Conservation (phyloP, 2,113 vertebrate species). For the Sciurus niger region DNA sequence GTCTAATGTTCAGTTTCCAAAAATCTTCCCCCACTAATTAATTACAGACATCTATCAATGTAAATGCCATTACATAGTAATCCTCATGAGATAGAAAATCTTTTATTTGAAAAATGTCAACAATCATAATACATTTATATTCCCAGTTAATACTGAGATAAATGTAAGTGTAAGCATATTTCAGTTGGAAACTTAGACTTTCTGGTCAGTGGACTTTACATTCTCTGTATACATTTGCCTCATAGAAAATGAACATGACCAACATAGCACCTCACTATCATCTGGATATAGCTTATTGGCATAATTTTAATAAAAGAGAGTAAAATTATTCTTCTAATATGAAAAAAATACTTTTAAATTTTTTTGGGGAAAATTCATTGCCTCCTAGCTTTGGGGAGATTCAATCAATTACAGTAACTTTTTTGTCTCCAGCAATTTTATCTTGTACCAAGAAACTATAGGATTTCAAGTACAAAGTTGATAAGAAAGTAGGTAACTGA, state of each 20-base stretch:
- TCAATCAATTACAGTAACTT: conserved; percentile 66
- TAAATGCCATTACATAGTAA: conserved; percentile 7
- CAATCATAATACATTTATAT: conserved; percentile 45
- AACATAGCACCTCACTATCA: neutral
- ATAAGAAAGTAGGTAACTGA: conserved; percentile 59
- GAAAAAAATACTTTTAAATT: neutral
- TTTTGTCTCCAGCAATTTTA: conserved; percentile 60
- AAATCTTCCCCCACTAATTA: neutral
- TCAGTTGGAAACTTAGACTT: conserved; percentile 62
- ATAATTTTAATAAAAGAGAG: conserved; percentile 58
- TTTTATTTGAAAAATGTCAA: conserved; percentile 40
- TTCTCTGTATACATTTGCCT: conserved; percentile 15
- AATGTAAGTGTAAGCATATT: neutral
- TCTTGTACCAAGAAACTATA: conserved; percentile 41
- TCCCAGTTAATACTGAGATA: neutral
- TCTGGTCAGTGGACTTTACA: neutral
- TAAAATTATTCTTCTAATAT: conserved; percentile 72
- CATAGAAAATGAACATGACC: neutral
- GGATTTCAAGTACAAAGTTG: conserved; percentile 25
- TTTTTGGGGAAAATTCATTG: neutral
- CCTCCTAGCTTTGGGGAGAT: conserved; percentile 59
- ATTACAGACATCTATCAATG: conserved; percentile 47
- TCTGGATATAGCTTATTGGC: conserved; percentile 3
- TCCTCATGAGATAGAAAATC: conserved; percentile 34
- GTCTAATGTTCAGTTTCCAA: conserved; percentile 23